Conservation (phyloP, 2,113 vertebrate genomes). For the Malurus elegans region DNA sequence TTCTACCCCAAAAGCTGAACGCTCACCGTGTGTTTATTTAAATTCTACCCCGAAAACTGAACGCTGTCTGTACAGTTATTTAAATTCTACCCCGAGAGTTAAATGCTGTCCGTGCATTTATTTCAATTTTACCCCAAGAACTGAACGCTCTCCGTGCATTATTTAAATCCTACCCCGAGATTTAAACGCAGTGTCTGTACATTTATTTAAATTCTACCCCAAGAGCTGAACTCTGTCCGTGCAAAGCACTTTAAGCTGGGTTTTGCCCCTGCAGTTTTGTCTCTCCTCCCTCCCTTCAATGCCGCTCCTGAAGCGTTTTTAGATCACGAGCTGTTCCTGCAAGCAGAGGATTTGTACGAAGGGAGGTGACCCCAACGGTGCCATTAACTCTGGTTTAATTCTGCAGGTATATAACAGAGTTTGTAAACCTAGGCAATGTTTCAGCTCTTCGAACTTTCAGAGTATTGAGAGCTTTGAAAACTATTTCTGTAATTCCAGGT, state of each 20-base stretch:
- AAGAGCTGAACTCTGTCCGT: no score
- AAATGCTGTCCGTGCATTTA: no score
- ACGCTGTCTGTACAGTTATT: no score
- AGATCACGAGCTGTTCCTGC: constrained; percentile 8
- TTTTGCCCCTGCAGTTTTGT: neutral
- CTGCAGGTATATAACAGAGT: constrained; percentile 99
- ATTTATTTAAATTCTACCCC: no score
- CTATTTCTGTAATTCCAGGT: constrained; percentile 99
- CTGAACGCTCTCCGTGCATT: no score
- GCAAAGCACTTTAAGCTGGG: neutral
- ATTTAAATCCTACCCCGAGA: no score
- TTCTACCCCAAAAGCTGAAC: no score
- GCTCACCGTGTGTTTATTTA: no score
- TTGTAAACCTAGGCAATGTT: constrained; percentile 99
- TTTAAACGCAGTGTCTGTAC: no score
- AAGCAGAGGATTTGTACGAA: neutral
- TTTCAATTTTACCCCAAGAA: no score
- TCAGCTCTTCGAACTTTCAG: constrained; percentile 99
- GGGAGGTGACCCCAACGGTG: constrained; percentile 52
- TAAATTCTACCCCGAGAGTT: no score
- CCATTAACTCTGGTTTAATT: constrained; percentile 97
- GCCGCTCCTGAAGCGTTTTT: neutral
- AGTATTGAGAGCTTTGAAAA: constrained; percentile 99
- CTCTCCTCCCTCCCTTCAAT: neutral
- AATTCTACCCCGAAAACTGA: no score